Evolutionary conservation across 2,797 vertebrate species (phyloP), one percentile per base, ranked within the genome.

Genomic region (Agapornis canus): DNA sequence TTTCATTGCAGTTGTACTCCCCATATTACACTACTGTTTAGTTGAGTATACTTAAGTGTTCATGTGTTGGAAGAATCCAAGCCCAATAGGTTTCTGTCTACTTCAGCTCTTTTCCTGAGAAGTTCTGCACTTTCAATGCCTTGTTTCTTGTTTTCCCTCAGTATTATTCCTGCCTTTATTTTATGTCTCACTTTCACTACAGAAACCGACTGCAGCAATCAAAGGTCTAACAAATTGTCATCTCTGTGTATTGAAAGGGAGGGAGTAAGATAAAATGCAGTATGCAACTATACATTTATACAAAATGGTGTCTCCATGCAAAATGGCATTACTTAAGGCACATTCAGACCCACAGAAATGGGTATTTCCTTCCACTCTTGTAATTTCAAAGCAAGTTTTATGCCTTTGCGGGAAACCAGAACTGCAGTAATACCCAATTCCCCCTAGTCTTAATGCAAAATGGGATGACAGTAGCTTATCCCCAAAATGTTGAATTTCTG

Each of bases 401-500:
- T 26, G 19, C 13, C 23, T 65, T 26, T 61, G 39, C 72, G 26
- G 7, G 22, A 86, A 69, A n/a, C n/a, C 16, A 59, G 51, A 56
- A 43, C 75, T 52, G 22, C 51, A 83, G 26, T 51, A 26, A 17
- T 26, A 54, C 4, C 32, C 61, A 89, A 56, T 20, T 40, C 35
- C 60, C 39, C 21, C 45, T 32, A 27, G 4, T 40, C 43, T 64
- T 64, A 75, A 57, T 76, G 61, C 49, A 92, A 84, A 84, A 54
- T 47, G 37, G 48, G 81, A 51, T 56, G 54, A 69, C 40, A 80
- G 85, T 37, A 65, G 57, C n/a, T 89, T 85, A 68, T 4, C 20
- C 66, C 37, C 19, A 77, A 12, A 87, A 80, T 14, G 60, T 29
- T 84, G 70, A 65, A 92, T 76, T 90, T 77, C 73, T 72, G 54